Evolutionary conservation across 2,888 invertebrate species (phyloP).

Genomic region (Phlogophora meticulosa): DNA sequence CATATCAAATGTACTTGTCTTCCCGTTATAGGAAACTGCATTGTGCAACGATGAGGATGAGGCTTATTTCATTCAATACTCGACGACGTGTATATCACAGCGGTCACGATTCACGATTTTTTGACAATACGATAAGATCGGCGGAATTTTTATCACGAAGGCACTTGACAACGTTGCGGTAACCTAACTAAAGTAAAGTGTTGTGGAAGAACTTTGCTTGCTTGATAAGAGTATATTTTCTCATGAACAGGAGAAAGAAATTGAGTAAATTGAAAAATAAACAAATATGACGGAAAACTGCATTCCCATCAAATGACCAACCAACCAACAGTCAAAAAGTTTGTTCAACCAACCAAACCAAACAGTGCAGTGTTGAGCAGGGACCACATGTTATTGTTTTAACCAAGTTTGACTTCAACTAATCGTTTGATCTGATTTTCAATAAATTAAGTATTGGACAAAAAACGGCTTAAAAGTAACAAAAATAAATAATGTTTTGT

Average conservation of each 20-base stretch:
- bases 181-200: background rate
- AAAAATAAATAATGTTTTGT: no score
- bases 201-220: background rate
- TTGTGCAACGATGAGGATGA: conserved; percentile 72
- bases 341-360: no score
- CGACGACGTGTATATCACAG: conserved; percentile 39
- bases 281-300: background rate
- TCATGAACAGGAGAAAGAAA: background rate
- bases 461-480: no score
- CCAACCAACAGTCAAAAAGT: no score
- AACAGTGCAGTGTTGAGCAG: no score
- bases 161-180: conserved; percentile 8
- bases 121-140: conserved; percentile 50
- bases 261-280: background rate
- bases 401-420: no score
- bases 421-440: no score
- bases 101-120: conserved; percentile 27
- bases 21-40: conserved; percentile 62
- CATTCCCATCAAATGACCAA: background rate
- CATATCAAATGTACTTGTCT: conserved; percentile 62
- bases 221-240: background rate
- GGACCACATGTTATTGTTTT: no score
- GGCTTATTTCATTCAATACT: conserved; percentile 49
- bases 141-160: conserved; percentile 14
- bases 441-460: no score